A percentile compares a stretch with the other conserved stretches of the same genome.
phyloP scores from a whole-genome alignment of 2,888 invertebrate genomes.

The Tortrix viridana region DNA sequence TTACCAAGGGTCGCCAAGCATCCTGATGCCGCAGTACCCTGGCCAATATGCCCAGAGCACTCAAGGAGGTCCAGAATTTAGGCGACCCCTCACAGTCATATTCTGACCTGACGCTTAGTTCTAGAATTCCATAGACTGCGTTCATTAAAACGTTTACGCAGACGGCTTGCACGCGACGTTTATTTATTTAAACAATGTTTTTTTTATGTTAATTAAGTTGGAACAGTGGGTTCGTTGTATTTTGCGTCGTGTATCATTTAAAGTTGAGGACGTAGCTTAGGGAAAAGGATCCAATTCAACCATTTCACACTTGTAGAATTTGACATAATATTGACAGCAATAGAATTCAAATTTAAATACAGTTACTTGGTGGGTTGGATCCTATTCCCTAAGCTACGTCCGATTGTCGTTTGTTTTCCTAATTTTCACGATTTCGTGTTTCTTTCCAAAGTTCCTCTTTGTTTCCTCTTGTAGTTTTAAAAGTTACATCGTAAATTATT shows the following conservation, averaged over 20 bases:
- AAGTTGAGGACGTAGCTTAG: too few relatives aligned
- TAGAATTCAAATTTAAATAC: too few relatives aligned
- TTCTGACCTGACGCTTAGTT: slow-evolving; percentile 89
- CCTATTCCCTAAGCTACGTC: too few relatives aligned
- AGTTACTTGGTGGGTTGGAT: too few relatives aligned
- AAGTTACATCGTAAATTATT: slow-evolving; percentile 39
- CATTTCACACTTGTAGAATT: too few relatives aligned
- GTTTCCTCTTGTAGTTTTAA: slow-evolving; percentile 51
- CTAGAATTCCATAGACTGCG: slow-evolving; percentile 43
- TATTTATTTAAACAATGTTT: slow-evolving; percentile 46
- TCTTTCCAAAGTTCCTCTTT: slow-evolving; percentile 69
- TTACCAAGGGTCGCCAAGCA: slow-evolving; percentile 84
- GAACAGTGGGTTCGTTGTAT: slow-evolving; percentile 4
- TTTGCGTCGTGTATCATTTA: slow-evolving; percentile 2
- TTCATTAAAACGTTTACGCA: slow-evolving; percentile 26
- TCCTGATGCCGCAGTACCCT: slow-evolving; percentile 88
- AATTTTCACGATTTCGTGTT: slow-evolving; percentile 45
- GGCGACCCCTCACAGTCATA: slow-evolving; percentile 90
- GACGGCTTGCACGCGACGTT: slow-evolving; percentile 43
- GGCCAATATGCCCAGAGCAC: slow-evolving; percentile 82
- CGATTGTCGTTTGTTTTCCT: slow-evolving; percentile 50
- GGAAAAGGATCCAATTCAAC: too few relatives aligned
- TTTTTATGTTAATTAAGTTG: slow-evolving; percentile 39
- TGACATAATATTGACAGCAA: too few relatives aligned
- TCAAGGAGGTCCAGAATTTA: slow-evolving; percentile 87